Evolutionary conservation across 2,113 vertebrate genomes (phyloP), one percentile per base, ranked within the genome.

Genomic region (Boleophthalmus pectinirostris): DNA sequence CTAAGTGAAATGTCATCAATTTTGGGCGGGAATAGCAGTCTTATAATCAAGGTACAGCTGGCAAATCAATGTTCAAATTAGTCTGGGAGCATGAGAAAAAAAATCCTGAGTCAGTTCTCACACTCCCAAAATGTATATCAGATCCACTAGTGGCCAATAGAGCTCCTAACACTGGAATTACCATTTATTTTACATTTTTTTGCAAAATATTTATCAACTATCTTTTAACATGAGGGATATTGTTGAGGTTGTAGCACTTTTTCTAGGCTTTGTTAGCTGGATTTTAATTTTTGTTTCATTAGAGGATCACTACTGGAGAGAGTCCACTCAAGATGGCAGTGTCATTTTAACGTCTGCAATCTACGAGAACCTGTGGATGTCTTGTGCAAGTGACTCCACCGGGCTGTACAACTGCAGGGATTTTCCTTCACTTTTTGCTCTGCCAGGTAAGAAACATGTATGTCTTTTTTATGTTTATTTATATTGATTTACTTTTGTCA

Each of bases 341-440:
- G 95, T 95, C 13, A 95, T 97, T 79, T 88, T 91, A 74, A 95
- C 95, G 66, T 94, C 93, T 56, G 90, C 92, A 54, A 72, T 97
- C 84, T 97, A 93, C 67, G 95, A 96, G 87, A 97, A 97, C 86
- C 93, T 97, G 7, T 97, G 96, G 96, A 94, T 93, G 85, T 95
- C 94, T 77, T 97, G 96, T 79, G 96, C 96, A 0, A 95, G 91
- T 4, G 96, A 97, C 77, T 96, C 96, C 49, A 85, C 93, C 0
- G 96, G 96, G 10, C 81, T 91, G 63, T 94, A 89, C 78, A 94
- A 95, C 91, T 97, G 96, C 85, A 80, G 95, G 18, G 92, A 96
- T 8, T 97, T 96, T 84, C 95, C 92, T 45, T 96, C 96, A 3
- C 81, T 97, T 84, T 89, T 97, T 67, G 95, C 95, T 53, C 91